Conservation (phyloP, 2,113 vertebrate species). For the Halcyon senegalensis region DNA sequence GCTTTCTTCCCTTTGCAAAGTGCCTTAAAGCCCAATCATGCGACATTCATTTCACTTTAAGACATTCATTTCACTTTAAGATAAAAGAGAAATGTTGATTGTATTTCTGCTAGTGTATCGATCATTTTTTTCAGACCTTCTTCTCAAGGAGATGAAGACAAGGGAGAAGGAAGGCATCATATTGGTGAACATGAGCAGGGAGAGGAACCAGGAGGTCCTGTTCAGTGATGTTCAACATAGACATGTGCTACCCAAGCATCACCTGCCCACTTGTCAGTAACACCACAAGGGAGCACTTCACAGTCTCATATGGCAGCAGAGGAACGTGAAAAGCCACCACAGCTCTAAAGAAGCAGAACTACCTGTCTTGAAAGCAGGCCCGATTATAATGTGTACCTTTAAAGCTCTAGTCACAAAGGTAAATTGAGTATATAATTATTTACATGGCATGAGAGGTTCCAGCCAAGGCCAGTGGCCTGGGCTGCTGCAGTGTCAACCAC, state of each 20-base stretch:
- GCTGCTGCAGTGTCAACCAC: neutral
- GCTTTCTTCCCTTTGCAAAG: neutral
- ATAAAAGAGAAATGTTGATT: neutral
- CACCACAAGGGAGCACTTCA: accelerated
- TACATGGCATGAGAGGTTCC: neutral
- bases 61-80: neutral
- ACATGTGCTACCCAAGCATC: accelerated
- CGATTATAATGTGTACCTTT: neutral
- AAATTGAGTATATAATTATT: neutral
- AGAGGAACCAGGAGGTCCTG: neutral
- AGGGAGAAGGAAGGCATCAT: neutral
- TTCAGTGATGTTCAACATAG: neutral
- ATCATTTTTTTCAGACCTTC: neutral
- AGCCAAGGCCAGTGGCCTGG: neutral
- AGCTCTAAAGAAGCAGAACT: neutral
- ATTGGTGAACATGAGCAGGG: neutral
- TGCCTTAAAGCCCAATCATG: neutral
- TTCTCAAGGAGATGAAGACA: neutral
- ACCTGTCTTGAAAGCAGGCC: neutral
- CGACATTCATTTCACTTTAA: neutral
- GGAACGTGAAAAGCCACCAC: neutral
- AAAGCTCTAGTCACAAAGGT: neutral
- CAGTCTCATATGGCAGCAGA: neutral
- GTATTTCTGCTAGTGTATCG: neutral
- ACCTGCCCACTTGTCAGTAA: accelerated